Conservation (phyloP, 2,888 invertebrate genomes). For the Rhagonycha lutea region DNA sequence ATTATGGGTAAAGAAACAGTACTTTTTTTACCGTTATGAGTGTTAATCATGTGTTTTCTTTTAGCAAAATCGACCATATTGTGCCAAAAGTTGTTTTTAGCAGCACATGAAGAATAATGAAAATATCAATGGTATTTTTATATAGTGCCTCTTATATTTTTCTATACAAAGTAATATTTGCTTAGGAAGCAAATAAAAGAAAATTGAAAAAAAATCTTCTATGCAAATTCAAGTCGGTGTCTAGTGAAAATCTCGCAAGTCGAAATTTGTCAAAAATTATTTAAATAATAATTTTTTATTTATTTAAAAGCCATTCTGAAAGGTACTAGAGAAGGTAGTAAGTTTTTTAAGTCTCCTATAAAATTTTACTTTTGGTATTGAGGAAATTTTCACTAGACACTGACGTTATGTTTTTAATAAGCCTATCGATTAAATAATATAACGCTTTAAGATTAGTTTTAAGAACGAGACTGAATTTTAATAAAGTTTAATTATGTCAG, state of each 20-base stretch:
- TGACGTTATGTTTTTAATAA: too few relatives aligned
- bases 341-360: too few relatives aligned
- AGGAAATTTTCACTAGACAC: too few relatives aligned
- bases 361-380: too few relatives aligned
- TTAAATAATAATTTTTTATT: too few relatives aligned
- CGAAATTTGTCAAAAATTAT: too few relatives aligned
- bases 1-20: constrained; percentile 63
- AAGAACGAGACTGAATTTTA: background rate
- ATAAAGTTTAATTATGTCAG: background rate
- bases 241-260: too few relatives aligned
- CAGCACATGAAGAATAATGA: constrained; percentile 73
- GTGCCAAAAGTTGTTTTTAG: constrained; percentile 75
- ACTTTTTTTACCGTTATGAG: background rate
- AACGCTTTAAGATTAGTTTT: background rate
- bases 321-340: too few relatives aligned
- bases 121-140: background rate
- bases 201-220: background rate
- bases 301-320: too few relatives aligned
- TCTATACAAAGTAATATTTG: background rate
- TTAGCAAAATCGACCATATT: constrained; percentile 64
- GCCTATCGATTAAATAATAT: background rate
- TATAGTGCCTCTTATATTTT: background rate
- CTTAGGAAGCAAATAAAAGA: too few relatives aligned
- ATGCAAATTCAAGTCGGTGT: background rate
- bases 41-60: constrained; percentile 36